A percentile compares a stretch with the other conserved stretches of the same genome.
Conservation (phyloP, 1,140 invertebrate species). For the Drosophila aff. region DNA sequence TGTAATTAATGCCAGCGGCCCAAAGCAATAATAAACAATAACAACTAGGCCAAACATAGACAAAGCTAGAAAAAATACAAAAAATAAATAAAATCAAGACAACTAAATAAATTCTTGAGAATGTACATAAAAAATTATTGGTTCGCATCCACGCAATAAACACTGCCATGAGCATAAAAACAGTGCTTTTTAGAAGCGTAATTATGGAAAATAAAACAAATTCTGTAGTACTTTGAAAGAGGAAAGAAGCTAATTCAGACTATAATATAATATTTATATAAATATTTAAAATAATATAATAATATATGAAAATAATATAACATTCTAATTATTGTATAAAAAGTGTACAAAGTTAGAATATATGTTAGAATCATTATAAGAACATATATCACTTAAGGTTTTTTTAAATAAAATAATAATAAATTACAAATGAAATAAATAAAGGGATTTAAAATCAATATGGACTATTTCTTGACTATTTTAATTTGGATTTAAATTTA, state of each 20-base stretch:
- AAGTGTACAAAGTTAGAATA: too few relatives aligned
- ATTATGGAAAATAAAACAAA: neutral
- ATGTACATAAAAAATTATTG: conserved; percentile 67
- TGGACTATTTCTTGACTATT: neutral
- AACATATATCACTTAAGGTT: too few relatives aligned
- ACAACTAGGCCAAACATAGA: conserved; percentile 16
- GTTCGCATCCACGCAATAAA: conserved; percentile 51
- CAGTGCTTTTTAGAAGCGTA: neutral
- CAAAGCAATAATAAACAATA: conserved; percentile 49
- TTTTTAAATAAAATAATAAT: too few relatives aligned
- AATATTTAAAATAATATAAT: too few relatives aligned
- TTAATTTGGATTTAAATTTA: neutral
- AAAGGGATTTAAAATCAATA: neutral
- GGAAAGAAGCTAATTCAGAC: too few relatives aligned
- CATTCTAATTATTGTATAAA: neutral
- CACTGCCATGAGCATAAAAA: conserved; percentile 10
- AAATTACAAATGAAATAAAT: neutral
- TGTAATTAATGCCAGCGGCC: conserved; percentile 53
- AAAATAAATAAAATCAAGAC: conserved; percentile 30
- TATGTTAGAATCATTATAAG: too few relatives aligned
- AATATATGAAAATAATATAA: too few relatives aligned
- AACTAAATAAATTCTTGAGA: conserved; percentile 59
- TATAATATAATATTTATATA: too few relatives aligned
- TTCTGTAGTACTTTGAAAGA: neutral
- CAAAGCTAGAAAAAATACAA: neutral